phyloP scores from a whole-genome alignment of 2,888 invertebrate species.

The Macrostomum cliftonense region DNA sequence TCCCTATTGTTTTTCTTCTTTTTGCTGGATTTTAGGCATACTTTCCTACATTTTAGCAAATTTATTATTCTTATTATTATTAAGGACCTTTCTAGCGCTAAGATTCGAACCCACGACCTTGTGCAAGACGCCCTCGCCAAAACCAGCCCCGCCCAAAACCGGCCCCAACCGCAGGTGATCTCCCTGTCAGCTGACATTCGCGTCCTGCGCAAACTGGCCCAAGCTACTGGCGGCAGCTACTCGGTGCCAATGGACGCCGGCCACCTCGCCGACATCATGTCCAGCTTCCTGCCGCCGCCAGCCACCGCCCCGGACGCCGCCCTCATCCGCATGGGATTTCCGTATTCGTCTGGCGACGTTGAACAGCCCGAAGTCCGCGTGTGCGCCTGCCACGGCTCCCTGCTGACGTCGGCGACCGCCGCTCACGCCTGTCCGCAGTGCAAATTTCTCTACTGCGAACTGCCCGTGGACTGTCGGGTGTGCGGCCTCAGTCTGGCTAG shows the following conservation, averaged over 20 bases:
- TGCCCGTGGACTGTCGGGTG: slow-evolving; percentile 85
- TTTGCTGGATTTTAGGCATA: no score
- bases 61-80: no score
- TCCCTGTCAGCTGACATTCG: slow-evolving; percentile 84
- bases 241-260: background rate
- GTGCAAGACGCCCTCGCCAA: no score
- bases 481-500: slow-evolving; percentile 84
- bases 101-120: no score
- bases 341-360: background rate
- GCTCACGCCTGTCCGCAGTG: slow-evolving; percentile 54
- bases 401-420: slow-evolving; percentile 19
- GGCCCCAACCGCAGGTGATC: slow-evolving; percentile 54
- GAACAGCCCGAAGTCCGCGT: slow-evolving; percentile 1
- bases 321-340: slow-evolving; percentile 7
- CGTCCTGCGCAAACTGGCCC: slow-evolving; percentile 65
- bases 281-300: slow-evolving; percentile 36
- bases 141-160: slow-evolving; percentile 44
- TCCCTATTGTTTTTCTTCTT: no score
- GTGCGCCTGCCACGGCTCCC: slow-evolving; percentile 1
- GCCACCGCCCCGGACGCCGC: slow-evolving; percentile 17
- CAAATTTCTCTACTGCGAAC: slow-evolving; percentile 84
- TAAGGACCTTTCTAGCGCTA: no score
- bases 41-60: no score
- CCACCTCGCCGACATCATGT: background rate
- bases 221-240: slow-evolving; percentile 50